Evolutionary conservation across 2,888 invertebrate species (phyloP).

Genomic region (Tipula confusa): DNA sequence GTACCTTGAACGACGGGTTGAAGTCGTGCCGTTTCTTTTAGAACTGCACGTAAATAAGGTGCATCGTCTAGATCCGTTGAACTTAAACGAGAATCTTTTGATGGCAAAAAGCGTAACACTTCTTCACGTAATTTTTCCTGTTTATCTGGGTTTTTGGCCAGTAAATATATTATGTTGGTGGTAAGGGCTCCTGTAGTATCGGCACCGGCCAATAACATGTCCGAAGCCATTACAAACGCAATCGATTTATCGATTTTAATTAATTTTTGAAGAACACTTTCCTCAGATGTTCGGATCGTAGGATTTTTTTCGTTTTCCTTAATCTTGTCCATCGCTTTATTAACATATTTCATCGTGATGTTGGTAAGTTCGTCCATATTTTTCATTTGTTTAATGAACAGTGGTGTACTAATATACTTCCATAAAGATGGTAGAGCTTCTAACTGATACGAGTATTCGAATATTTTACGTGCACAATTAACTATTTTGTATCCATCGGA

Average conservation of each 20-base stretch:
- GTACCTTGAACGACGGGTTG: constrained; percentile 59
- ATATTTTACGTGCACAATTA: constrained; percentile 31
- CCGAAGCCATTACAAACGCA: constrained; percentile 63
- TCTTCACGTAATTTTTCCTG: constrained; percentile 62
- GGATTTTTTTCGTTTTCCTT: background rate
- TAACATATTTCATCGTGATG: background rate
- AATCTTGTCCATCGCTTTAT: background rate
- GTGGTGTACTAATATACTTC: constrained; percentile 43
- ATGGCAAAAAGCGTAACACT: constrained; percentile 48
- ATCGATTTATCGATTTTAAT: constrained; percentile 58
- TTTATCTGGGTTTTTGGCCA: constrained; percentile 59
- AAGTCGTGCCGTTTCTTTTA: constrained; percentile 67
- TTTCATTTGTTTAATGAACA: constrained; percentile 36
- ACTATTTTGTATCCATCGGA: constrained; percentile 30
- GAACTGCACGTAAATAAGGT: constrained; percentile 64
- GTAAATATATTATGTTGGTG: constrained; percentile 55
- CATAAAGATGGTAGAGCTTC: constrained; percentile 45
- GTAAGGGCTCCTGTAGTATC: constrained; percentile 56
- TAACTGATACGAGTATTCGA: constrained; percentile 36
- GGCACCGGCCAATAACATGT: constrained; percentile 65
- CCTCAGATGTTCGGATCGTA: constrained; percentile 40
- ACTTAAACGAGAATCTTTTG: constrained; percentile 48
- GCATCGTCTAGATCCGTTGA: constrained; percentile 49
- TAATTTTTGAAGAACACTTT: constrained; percentile 62
- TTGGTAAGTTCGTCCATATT: background rate